These are phyloP conservation scores for Phyllotis vaccarum DNA, from an alignment of 2,797 vertebrate species.

Conservation along the genomic window DNA sequence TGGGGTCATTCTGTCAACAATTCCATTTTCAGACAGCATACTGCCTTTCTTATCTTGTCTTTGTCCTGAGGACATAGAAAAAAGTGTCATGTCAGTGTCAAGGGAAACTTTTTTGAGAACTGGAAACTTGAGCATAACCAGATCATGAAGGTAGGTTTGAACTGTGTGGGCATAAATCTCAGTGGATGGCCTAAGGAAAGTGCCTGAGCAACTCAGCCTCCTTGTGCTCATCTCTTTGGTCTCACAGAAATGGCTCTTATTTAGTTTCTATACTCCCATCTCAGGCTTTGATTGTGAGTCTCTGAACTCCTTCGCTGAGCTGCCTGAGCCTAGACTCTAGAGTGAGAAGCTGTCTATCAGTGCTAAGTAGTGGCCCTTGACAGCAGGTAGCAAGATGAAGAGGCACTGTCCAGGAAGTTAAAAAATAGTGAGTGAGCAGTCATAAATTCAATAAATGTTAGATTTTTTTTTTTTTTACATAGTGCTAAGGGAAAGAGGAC, in stretches of 20 bases:
- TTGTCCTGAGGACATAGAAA: conserved; percentile 18
- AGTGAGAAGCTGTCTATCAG: background rate
- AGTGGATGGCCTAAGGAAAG: background rate
- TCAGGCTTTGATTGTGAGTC: conserved; percentile 51
- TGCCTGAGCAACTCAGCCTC: background rate
- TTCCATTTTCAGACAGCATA: background rate
- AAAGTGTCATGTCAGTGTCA: conserved; percentile 29
- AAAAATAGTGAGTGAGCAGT: background rate
- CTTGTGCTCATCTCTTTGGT: background rate
- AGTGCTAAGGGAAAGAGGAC: background rate
- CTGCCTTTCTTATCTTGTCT: background rate
- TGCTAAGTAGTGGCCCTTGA: background rate
- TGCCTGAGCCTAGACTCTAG: background rate
- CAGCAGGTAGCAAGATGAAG: background rate
- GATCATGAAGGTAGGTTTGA: background rate
- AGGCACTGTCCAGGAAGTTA: background rate
- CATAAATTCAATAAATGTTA: background rate
- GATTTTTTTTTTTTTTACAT: background rate
- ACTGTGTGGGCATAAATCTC: background rate
- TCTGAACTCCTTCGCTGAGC: background rate
- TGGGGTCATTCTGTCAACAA: background rate
- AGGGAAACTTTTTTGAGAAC: background rate
- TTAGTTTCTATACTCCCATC: conserved; percentile 3
- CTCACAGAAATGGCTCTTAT: background rate
- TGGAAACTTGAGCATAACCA: background rate